Percentiles rank a stretch among this genome's conserved stretches.
Evolutionary conservation across 2,113 vertebrate species (phyloP).

Genomic region (Psittacara wagleri): DNA sequence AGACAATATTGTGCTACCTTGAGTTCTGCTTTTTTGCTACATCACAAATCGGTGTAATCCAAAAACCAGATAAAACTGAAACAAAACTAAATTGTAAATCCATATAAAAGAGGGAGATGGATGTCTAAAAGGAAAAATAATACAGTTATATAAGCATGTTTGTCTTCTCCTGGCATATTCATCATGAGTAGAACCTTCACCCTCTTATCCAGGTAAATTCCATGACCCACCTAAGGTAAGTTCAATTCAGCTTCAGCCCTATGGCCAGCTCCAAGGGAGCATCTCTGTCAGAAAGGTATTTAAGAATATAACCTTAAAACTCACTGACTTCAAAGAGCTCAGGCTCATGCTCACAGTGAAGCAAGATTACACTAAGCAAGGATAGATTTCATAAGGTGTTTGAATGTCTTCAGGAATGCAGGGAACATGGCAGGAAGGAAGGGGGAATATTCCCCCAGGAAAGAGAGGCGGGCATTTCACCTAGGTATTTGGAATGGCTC

Average conservation of each 20-base stretch:
- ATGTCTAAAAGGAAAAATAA: conserved; percentile 5
- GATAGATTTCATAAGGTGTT: neutral
- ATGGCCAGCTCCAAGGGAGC: neutral
- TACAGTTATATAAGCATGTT: conserved; percentile 1
- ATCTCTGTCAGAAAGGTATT: neutral
- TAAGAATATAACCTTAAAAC: neutral
- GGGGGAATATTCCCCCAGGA: neutral
- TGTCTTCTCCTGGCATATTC: neutral
- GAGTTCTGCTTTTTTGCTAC: conserved; percentile 77
- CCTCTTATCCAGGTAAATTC: neutral
- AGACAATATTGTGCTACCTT: conserved; percentile 68
- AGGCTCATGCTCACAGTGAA: neutral
- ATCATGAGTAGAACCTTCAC: neutral
- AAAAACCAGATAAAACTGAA: conserved; percentile 66
- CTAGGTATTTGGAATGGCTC: neutral
- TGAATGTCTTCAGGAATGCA: neutral
- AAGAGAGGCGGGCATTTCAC: neutral
- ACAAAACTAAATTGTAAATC: conserved; percentile 32
- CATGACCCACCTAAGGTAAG: neutral
- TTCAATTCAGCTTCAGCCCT: neutral
- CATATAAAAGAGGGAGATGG: conserved; percentile 20
- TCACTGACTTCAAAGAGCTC: neutral
- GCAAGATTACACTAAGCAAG: neutral
- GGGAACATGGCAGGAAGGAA: neutral
- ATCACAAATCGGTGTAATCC: conserved; percentile 75